A percentile compares a stretch with the other conserved stretches of the same genome.
Evolutionary conservation across 2,888 invertebrate genomes (phyloP).

Genomic region (Axea sp.): DNA sequence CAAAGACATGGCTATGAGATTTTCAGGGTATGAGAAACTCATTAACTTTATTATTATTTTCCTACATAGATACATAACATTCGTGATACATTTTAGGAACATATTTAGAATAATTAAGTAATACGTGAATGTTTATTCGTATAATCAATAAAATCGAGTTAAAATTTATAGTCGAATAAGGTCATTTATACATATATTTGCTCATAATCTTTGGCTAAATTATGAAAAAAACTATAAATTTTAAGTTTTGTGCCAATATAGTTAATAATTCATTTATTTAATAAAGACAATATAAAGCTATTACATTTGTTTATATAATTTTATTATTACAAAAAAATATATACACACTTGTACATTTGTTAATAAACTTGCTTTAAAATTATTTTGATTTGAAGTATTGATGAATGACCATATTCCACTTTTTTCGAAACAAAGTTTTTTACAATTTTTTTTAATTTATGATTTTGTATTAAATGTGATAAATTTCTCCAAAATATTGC

Average conservation of each 20-base stretch:
- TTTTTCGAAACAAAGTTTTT: conserved; percentile 26
- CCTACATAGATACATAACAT: conserved; percentile 65
- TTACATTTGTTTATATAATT: conserved; percentile 25
- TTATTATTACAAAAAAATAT: conserved; percentile 16
- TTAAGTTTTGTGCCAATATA: conserved; percentile 43
- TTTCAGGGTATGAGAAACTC: conserved; percentile 67
- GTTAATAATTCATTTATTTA: too few species aligned
- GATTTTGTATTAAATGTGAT: too few species aligned
- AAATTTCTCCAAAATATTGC: neutral
- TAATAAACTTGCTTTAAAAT: conserved; percentile 23
- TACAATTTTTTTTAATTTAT: neutral
- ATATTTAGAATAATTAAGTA: conserved; percentile 63
- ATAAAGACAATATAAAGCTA: conserved; percentile 1
- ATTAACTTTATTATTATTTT: conserved; percentile 30
- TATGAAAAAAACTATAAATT: conserved; percentile 8
- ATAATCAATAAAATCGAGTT: conserved; percentile 26
- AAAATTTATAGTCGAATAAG: conserved; percentile 63
- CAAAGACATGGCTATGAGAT: conserved; percentile 46
- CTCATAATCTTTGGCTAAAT: conserved; percentile 22
- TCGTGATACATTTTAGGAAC: conserved; percentile 65
- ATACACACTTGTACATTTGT: conserved; percentile 25
- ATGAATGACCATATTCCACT: conserved; percentile 47
- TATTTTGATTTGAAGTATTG: conserved; percentile 16
- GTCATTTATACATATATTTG: conserved; percentile 60
- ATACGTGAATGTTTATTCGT: conserved; percentile 49